Percentiles rank a stretch among this genome's conserved stretches.
Conservation (phyloP, 2,113 vertebrate genomes). For the Girardinichthys multiradiatus region DNA sequence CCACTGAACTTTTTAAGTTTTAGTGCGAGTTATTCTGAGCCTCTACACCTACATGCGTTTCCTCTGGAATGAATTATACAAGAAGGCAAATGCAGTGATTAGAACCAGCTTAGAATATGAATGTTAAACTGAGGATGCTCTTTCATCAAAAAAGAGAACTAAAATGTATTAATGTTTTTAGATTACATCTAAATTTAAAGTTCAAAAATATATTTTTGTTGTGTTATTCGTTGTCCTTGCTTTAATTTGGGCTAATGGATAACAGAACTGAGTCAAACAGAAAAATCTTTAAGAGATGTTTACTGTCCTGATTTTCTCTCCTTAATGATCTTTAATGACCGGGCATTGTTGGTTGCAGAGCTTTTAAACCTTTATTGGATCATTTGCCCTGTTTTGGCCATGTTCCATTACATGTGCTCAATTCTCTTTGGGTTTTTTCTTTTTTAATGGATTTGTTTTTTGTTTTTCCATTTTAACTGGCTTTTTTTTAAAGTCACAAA, state of each 20-base stretch:
- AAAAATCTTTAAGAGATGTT: neutral
- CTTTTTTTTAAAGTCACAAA: neutral
- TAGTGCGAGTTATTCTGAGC: conserved; percentile 43
- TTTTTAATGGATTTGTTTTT: neutral
- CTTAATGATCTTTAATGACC: neutral
- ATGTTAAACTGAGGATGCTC: neutral
- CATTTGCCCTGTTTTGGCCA: conserved; percentile 1
- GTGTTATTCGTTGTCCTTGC: neutral
- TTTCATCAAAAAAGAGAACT: neutral
- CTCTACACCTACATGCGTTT: conserved; percentile 49
- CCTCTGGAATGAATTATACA: conserved; percentile 39
- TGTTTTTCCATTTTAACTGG: neutral
- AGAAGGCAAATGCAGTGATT: conserved; percentile 27
- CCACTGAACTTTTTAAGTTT: conserved; percentile 39
- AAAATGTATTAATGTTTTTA: neutral
- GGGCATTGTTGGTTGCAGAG: neutral
- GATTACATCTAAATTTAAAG: neutral
- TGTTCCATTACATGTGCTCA: neutral
- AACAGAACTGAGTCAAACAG: neutral
- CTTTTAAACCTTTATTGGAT: neutral
- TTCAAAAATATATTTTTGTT: too few species aligned
- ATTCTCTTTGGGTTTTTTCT: neutral
- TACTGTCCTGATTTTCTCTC: neutral
- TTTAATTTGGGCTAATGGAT: neutral
- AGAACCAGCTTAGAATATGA: neutral